These are phyloP conservation scores for Volucella inflata DNA, from an alignment of 2,888 invertebrate genomes.

Conservation along the genomic window DNA sequence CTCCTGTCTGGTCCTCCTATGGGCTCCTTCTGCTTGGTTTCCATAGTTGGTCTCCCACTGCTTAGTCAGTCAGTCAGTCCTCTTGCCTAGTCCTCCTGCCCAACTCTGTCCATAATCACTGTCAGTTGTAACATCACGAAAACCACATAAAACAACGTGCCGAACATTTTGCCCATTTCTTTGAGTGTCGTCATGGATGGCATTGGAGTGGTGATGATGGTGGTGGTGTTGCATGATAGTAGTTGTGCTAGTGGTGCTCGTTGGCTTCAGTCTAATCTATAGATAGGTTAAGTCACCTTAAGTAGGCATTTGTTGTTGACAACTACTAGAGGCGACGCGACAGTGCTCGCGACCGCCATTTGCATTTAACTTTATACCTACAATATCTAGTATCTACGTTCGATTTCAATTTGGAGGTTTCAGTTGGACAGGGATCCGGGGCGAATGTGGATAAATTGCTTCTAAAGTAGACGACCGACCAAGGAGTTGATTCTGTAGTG, in stretches of 20 bases:
- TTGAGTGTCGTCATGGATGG: conserved; percentile 29
- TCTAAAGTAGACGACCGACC: conserved; percentile 55
- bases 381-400: conserved; percentile 28
- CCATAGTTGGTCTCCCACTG: neutral
- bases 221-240: conserved; percentile 2
- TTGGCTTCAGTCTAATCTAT: conserved; percentile 69
- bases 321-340: conserved; percentile 66
- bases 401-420: neutral
- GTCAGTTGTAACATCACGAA: conserved; percentile 71
- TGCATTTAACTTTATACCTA: conserved; percentile 62
- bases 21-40: neutral
- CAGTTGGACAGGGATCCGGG: conserved; percentile 46
- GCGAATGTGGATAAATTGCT: conserved; percentile 64
- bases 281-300: conserved; percentile 75
- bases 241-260: conserved; percentile 65
- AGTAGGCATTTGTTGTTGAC: conserved; percentile 75
- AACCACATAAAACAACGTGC: conserved; percentile 74
- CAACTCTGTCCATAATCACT: neutral
- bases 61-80: too few species aligned
- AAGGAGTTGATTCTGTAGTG: conserved; percentile 23
- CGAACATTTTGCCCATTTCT: conserved; percentile 72
- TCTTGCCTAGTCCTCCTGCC: neutral
- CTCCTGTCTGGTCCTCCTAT: neutral
- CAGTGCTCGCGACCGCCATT: conserved; percentile 65
- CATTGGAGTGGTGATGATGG: conserved; percentile 12